Base-by-base conservation (phyloP, 1,140 invertebrate species). In the Aphidius ervi region DNA sequence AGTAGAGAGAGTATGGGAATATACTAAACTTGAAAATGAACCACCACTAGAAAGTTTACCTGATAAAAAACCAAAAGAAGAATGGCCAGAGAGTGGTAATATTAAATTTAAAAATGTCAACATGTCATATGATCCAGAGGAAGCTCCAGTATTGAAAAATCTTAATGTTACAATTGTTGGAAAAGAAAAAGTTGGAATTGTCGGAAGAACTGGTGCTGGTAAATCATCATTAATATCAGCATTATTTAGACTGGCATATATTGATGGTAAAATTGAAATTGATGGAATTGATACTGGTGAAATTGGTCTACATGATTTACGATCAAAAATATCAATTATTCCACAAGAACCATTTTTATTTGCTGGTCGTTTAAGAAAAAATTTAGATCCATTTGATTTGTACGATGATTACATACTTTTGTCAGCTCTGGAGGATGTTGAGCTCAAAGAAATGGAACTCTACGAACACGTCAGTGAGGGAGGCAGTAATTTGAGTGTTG, bases 151-250 rank as follows among this genome's bases (percentile, higher is more conserved):
- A 8, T 71, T 88, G 9, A 87, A 84, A 63, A 73, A 81, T 53
- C 65, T 88, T 4, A 83, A 82, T 55, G 75, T 88, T 31, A 49
- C 70, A 1, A 78, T 83, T 46, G 62, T 68, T 23, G 73, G 80
- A 40, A 67, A 72, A 43, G 82, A 83, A 62, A 84, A 84, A 70
- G 83, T 93, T 57, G 89, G 92, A 4, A 89, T 95, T 59, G 92
- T 94, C 23, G 93, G 93, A 5, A 82, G 91, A 70, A 94, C 91
- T 9, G 95, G 95, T 1, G 93, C 94, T 45, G 95, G 95, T n/a
- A 97, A 97, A 74, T 93, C 92, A 0, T 95, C 94, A 0, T 77
- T 97, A 5, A 91, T 95, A 58, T 81, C 88, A 39, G 88, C 91
- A 1, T 72, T 96, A 1, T 95, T 96, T 70, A 82, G 93, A 57